Base-by-base conservation (phyloP, 92 coral and sea anemone species). In the Paragorgia papillata region DNA sequence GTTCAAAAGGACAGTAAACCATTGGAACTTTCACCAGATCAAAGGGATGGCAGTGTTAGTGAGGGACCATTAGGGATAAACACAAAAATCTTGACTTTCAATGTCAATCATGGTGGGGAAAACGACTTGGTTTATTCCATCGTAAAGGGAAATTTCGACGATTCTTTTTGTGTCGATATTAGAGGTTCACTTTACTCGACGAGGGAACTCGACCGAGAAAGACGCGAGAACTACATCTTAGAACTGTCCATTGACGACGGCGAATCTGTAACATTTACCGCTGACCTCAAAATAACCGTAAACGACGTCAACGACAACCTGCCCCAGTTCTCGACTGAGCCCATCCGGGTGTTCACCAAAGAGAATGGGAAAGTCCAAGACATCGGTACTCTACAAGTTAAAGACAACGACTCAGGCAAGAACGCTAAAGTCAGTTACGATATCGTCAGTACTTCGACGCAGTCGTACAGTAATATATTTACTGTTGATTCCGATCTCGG, bases 271-370 rank as follows among this genome's bases (percentile, higher is more conserved):
- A 80, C 75, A 6, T 89, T 86, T 22, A n/a, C n/a, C n/a, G 91
- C 94, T 30, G 88, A 61, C 40, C 87, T 91, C 18, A 21, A 64
- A 29, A 75, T 94, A 8, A 71, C 77, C 13, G 68, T 94, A 1
- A 66, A 69, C 29, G 98, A 94, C 66, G 75, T 89, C 2, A 91
- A 94, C 70, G 98, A 94, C 61, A 82, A 94, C 85, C 86, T 79
- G 5, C 98, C 98, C 25, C 49, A 34, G 74, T 94, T 94, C 63
- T 50, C 48, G 27, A 51, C 67, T 71, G 87, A 76, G 32, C 48
- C 68, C 20, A 88, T 86, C 63, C 81, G 82, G 53, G 53, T 94
- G 25, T 85, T 63, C 79, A 82, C 88, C 24, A 58, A 80, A 10
- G 98, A 94, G 73, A 90, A 90, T 79, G 75, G 55, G 57, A 51